Evolutionary conservation across 2,888 invertebrate genomes (phyloP).

Genomic region (Apeira syringaria): DNA sequence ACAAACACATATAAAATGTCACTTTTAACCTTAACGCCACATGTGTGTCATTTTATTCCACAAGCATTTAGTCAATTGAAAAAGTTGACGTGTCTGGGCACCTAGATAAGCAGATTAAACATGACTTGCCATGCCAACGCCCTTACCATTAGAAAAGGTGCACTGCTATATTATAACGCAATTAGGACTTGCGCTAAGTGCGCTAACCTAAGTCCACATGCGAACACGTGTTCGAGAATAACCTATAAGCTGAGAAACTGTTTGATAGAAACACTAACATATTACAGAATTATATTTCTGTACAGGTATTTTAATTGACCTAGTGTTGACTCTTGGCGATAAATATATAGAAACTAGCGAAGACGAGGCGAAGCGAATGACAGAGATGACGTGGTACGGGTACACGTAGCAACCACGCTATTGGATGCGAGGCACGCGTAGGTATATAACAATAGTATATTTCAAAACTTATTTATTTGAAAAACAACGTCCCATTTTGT

Average conservation of each 20-base stretch:
- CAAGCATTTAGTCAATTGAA: too few species aligned
- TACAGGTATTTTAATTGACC: conserved; percentile 7
- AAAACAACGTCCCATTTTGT: too few species aligned
- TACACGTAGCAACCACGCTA: too few species aligned
- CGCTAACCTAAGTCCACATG: conserved; percentile 16
- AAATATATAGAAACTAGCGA: conserved; percentile 3
- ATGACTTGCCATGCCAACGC: conserved; percentile 39
- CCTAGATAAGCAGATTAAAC: conserved; percentile 36
- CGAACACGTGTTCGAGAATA: conserved; percentile 15
- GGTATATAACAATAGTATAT: too few species aligned
- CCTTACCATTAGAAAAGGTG: conserved; percentile 40
- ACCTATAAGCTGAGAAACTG: conserved; percentile 13
- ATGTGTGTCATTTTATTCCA: neutral
- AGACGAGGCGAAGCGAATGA: conserved; percentile 7
- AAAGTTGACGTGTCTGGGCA: neutral
- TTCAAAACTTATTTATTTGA: too few species aligned
- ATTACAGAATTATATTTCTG: neutral
- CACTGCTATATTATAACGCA: neutral
- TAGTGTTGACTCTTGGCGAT: conserved; percentile 3
- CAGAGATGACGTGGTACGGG: conserved; percentile 9
- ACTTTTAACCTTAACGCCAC: neutral
- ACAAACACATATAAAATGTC: conserved; percentile 13
- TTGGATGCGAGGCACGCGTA: too few species aligned
- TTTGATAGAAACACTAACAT: too few species aligned
- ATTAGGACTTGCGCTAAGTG: conserved; percentile 17